Evolutionary conservation across 2,797 vertebrate genomes (phyloP), one percentile per base, ranked within the genome.

Genomic region (Chromobotia macracanthus): DNA sequence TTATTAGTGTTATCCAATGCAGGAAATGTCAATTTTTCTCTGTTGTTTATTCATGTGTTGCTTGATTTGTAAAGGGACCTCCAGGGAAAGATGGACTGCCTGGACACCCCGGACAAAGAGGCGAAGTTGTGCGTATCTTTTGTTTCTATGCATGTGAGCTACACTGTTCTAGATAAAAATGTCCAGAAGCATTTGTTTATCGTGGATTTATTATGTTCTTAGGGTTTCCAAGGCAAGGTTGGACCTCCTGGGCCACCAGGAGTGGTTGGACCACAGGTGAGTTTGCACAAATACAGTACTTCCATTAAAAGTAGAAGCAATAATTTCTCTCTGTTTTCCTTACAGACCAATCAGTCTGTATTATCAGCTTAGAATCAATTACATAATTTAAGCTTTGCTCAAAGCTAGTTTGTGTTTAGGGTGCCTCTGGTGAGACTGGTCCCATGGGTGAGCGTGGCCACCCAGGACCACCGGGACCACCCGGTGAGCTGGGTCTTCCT

Each of bases 181-280:
- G n/a, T n/a, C n/a, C n/a, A n/a, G n/a, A n/a, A n/a, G n/a, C 8
- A 8, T 19, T 6, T 2, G 28, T 23, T 46, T 73, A 21, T 28
- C 23, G 35, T 58, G 0, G 8, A 5, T 74, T 61, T 12, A 58
- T 31, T 13, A 82, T 31, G 64, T 67, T 84, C 23, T 0, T 86
- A 98, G 96, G 96, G 96, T 70, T 97, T 98, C 92, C 96, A 97
- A 95, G 96, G 96, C 71, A 97, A 97, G 89, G 86, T 93, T 1
- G 96, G 96, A 35, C 94, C 96, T 65, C 93, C 96, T 4, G 96
- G 96, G 0, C 95, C 95, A 13, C 96, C 96, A 3, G 96, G 96
- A 72, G 94, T 97, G 1, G 96, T 98, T 55, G 96, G 96, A 81
- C 94, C 96, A 84, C 96, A 96, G 94, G 96, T 96, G 85, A 82